A percentile compares a stretch with the other conserved stretches of the same genome.
phyloP scores from a whole-genome alignment of 2,888 invertebrate genomes.

The Julus scanicus region DNA sequence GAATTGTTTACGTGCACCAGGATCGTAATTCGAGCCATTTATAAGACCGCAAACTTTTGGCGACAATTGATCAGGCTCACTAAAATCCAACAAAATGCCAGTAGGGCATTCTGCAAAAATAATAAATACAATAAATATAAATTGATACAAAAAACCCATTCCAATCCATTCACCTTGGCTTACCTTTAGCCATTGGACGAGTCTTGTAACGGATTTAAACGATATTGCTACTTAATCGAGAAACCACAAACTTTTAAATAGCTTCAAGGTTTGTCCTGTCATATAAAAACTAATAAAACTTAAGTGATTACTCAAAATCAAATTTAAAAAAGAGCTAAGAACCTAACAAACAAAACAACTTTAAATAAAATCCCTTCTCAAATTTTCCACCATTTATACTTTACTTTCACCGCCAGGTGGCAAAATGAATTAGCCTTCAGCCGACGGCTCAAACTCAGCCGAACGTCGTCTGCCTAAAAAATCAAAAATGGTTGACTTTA shows the following conservation, averaged over 20 bases:
- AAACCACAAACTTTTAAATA: no score
- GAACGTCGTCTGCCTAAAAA: background rate
- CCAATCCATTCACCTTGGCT: background rate
- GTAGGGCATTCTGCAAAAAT: conserved; percentile 41
- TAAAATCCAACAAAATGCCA: conserved; percentile 43
- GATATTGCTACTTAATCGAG: background rate
- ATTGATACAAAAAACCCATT: background rate
- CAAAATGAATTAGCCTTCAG: background rate
- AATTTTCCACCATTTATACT: conserved; percentile 25
- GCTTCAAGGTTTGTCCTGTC: background rate
- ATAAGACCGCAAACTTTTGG: background rate
- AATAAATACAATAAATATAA: background rate
- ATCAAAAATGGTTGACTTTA: conserved; percentile 65
- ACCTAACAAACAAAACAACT: background rate
- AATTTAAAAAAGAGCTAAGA: background rate
- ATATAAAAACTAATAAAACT: background rate
- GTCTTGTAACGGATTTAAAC: background rate
- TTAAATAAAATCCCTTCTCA: background rate
- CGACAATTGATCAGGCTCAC: background rate
- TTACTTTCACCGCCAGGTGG: background rate
- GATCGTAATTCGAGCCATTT: background rate
- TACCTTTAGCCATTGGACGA: background rate
- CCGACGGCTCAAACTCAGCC: background rate
- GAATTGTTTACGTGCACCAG: background rate
- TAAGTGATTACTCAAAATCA: background rate